Evolutionary conservation across 1,140 invertebrate species (phyloP), one percentile per base, ranked within the genome.

Genomic region (Dolichoris vasculosae): DNA sequence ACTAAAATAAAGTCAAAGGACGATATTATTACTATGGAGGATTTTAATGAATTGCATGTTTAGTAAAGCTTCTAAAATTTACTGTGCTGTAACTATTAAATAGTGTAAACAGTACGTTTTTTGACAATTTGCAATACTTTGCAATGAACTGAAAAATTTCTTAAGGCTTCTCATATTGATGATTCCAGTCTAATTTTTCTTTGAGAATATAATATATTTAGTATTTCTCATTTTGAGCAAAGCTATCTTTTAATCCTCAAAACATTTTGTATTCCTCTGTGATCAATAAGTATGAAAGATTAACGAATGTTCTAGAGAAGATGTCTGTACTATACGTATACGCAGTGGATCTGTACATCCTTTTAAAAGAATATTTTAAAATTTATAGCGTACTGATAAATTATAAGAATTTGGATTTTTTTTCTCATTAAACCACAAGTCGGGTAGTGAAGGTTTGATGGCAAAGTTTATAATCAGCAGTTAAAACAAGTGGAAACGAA

Each of bases 231-330:
- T 51, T 82, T 23, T 63, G 40, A 48, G 51, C 71, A 69, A 20
- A 86, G 59, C 11, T 67, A 81, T 85, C 55, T 67, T 85, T 81
- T 77, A 76, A 85, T 51, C 46, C 79, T 82, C 26, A 17, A 67
- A 82, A 82, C 78, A 51, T 82, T 85, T 82, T 43, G 78, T 82
- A 83, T 78, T 86, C 79, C 79, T 86, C 84, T 86, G 84, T 86
- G 84, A 86, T 86, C 84, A 82, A 67, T 78, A 75, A 67, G 75
- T 69, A 78, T 82, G 84, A 86, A 86, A 82, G 64, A 83, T 78
- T 82, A 51, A 67, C 40, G 59, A 81, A 82, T 82, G 84, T 30
- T 63, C 17, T 85, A 84, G 71, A 85, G 35, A 67, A 64, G 26
- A 82, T 81, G 69, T 67, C 55, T 67, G 78, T 77, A 38, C 63